A percentile compares a stretch with the other conserved stretches of the same genome.
phyloP scores from a whole-genome alignment of 1,140 invertebrate genomes.

The Drosophila repletoides region DNA sequence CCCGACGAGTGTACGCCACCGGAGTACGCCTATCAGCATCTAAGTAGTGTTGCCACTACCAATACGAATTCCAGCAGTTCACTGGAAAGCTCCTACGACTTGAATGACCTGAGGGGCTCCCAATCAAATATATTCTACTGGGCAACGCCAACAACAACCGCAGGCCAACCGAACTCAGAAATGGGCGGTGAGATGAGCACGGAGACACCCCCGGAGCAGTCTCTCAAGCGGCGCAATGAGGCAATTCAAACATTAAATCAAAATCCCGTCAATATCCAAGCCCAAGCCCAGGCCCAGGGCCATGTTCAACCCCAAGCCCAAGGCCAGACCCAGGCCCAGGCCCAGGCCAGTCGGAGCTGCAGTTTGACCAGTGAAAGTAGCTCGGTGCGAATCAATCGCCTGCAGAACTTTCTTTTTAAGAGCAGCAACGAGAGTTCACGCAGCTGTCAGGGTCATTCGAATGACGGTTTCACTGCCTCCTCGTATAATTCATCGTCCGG shows the following conservation, averaged over 20 bases:
- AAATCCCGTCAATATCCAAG: no score
- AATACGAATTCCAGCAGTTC: conserved; percentile 74
- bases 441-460: conserved; percentile 73
- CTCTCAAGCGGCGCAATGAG: conserved; percentile 28
- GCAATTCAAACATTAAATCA: background rate
- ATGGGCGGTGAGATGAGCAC: conserved; percentile 78
- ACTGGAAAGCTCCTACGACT: conserved; percentile 71
- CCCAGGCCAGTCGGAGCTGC: conserved; percentile 63
- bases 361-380: conserved; percentile 77
- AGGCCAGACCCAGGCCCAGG: background rate
- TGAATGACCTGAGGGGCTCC: conserved; percentile 58
- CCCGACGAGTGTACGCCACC: conserved; percentile 79
- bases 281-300: conserved; percentile 14
- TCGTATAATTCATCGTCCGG: conserved; percentile 77
- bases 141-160: no score
- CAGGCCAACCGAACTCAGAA: conserved; percentile 25
- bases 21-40: conserved; percentile 72
- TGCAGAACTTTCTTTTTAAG: conserved; percentile 79
- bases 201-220: conserved; percentile 10
- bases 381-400: conserved; percentile 65
- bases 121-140: conserved; percentile 66
- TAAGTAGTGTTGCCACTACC: conserved; percentile 77
- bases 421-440: conserved; percentile 75
- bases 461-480: conserved; percentile 75
- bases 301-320: conserved; percentile 23